Conservation (phyloP, 1,140 invertebrate genomes). For the Eumaeus atala region DNA sequence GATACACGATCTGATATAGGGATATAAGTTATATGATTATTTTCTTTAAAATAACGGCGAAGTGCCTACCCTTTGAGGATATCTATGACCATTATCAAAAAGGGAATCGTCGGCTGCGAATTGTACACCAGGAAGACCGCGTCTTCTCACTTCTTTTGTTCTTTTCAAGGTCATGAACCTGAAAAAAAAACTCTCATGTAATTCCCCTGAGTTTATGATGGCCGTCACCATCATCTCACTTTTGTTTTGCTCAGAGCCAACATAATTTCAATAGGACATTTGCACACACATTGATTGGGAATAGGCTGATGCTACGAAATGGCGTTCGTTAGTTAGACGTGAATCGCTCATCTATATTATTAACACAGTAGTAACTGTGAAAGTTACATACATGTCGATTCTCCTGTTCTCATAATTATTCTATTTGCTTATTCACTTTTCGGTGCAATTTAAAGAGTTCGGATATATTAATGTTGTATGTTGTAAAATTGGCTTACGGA, state of each 20-base stretch:
- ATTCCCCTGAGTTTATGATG: neutral
- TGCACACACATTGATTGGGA: neutral
- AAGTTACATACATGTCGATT: too few species aligned
- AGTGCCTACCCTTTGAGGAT: conserved; percentile 57
- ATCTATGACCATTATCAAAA: conserved; percentile 81
- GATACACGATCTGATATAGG: neutral
- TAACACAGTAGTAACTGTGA: too few species aligned
- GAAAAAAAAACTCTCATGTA: too few species aligned
- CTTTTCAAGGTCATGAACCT: conserved; percentile 32
- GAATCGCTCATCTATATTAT: too few species aligned
- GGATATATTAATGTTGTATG: too few species aligned
- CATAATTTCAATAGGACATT: neutral
- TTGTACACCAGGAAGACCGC: conserved; percentile 75
- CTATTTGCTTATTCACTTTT: too few species aligned
- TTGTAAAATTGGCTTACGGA: too few species aligned
- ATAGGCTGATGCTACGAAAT: neutral
- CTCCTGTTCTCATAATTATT: too few species aligned
- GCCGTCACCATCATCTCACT: neutral
- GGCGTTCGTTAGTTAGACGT: too few species aligned
- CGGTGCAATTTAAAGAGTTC: too few species aligned
- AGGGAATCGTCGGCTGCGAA: conserved; percentile 76
- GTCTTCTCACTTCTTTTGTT: conserved; percentile 23
- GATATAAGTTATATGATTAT: neutral
- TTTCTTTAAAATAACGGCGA: neutral
- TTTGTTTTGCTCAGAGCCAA: neutral